These are phyloP conservation scores for Athripsodes cinereus DNA, from an alignment of 2,888 invertebrate species.

Conservation along the genomic window DNA sequence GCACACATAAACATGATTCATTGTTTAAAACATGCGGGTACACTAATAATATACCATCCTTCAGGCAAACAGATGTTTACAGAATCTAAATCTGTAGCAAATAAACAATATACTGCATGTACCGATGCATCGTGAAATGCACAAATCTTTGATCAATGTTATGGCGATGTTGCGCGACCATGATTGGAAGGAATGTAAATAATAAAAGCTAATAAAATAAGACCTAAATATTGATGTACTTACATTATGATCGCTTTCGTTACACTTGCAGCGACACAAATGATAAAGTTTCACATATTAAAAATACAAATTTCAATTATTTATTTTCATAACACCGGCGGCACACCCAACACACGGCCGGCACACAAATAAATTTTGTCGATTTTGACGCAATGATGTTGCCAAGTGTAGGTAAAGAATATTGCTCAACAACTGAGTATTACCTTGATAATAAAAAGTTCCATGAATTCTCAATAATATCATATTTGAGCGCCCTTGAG, in stretches of 20 bases:
- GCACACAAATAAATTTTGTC: slow-evolving; percentile 1
- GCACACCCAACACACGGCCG: slow-evolving; percentile 6
- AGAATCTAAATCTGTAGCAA: slow-evolving; percentile 16
- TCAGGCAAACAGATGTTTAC: slow-evolving; percentile 12
- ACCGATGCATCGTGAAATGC: slow-evolving; percentile 15
- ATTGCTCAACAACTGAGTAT: no score
- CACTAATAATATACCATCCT: no score
- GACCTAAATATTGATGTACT: slow-evolving; percentile 10
- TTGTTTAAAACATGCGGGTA: no score
- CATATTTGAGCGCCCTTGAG: no score
- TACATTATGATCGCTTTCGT: slow-evolving; percentile 12
- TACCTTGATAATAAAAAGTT: no score
- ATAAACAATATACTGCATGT: slow-evolving; percentile 14
- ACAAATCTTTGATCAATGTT: background rate
- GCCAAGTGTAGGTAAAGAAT: background rate
- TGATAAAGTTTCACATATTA: slow-evolving; percentile 20
- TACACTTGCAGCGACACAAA: slow-evolving; percentile 7
- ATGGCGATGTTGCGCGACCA: background rate
- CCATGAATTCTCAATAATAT: no score
- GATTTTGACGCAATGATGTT: slow-evolving; percentile 12
- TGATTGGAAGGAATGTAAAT: background rate
- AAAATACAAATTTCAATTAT: slow-evolving; percentile 7
- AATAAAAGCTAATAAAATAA: background rate
- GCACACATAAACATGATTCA: no score
- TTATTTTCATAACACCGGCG: slow-evolving; percentile 2